Base-by-base conservation (phyloP, 2,113 vertebrate genomes). In the Pseudolaguvia tuberculata region DNA sequence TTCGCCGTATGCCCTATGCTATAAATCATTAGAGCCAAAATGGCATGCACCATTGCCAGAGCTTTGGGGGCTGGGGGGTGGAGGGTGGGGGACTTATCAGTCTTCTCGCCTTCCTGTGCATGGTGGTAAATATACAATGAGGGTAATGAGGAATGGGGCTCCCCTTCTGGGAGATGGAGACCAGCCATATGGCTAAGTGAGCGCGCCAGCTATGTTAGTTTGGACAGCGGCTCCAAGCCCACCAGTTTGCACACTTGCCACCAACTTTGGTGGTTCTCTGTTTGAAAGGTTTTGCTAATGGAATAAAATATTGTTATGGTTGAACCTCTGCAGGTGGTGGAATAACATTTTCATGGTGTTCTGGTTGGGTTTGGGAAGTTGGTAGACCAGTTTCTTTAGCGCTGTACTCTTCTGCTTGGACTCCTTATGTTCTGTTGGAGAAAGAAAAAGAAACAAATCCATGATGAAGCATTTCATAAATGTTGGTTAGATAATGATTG, bases 271-370 rank as follows among this genome's bases (percentile, higher is more conserved):
- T n/a, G n/a, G n/a, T n/a, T n/a, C n/a, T 25, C 23, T 39, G 4
- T 39, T 14, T 4, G 1, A 59, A 55, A 50, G 45, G 51, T 51
- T 52, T 27, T 14, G 52, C 27, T n/a, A 29, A 42, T 7, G 39
- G 1, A 42, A 42, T 42, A 21, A 2, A 45, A 31, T 15, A 15
- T 4, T n/a, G 11, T 23, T 31, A 11, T 3, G 31, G 12, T 57
- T 61, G 29, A 91, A 98, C 96, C 91, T 95, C 78, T 88, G 91
- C 73, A 99, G 91, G 76, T 99, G 96, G 57, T 86, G 86, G 85
- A 99, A 96, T 51, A 99, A 91, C 52, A 91, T 75, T 87, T 91
- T 94, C 93, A 96, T 95, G 51, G 95, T 98, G 83, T 98, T 92
- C 15, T 87, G 91, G 90, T 99, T 98, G 62, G 94, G 89, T 80